Base-by-base conservation (phyloP, 2,888 invertebrate genomes). In the Dromius quadrimaculatus region DNA sequence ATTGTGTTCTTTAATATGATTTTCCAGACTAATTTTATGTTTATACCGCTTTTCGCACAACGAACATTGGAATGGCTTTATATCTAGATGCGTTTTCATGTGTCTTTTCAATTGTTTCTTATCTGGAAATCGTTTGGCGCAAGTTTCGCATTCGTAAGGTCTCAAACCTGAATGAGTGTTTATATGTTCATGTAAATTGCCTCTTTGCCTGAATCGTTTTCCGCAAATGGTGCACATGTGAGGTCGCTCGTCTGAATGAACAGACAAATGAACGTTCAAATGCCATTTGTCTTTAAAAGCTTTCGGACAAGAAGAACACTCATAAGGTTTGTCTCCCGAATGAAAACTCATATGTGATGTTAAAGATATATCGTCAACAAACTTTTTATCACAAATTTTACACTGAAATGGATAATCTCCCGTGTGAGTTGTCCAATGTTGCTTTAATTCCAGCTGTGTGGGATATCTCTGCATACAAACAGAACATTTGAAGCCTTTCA, bases 1-100 rank as follows among this genome's bases (percentile, higher is more conserved):
- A 54, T 54, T 54, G 9, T 54, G 50, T 54, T 54, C 50, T 9
- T 54, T 54, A 23, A 28, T 23, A 28, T 54, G 50, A 28, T 54
- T 23, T 8, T 28, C 15, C 28, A 54, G 28, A 32, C 50, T 54
- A 28, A 54, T 54, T 54, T 54, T 54, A 15, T 54, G 50, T 28
- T 54, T 54, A 28, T 28, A 54, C 2, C 50, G 50, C 28, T 54
- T 54, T 28, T 54, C 50, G 13, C 50, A 54, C 15, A 54, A 28
- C 9, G 50, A 15, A 23, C 50, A 54, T 28, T 17, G 19, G 19
- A 54, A 54, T 8, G 50, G 50, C 13, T 54, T 54, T 8, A 54
- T 54, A 13, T 54, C 50, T 23, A 54, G 15, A 54, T 54, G 50
- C 3, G 50, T 54, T 15, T 28, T 54, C 50, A 54, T 54, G 8